Percentiles rank a stretch among this genome's conserved stretches.
These are phyloP conservation scores for Motacilla tschutschensis DNA, from an alignment of 2,113 vertebrate species.

Conservation along the genomic window DNA sequence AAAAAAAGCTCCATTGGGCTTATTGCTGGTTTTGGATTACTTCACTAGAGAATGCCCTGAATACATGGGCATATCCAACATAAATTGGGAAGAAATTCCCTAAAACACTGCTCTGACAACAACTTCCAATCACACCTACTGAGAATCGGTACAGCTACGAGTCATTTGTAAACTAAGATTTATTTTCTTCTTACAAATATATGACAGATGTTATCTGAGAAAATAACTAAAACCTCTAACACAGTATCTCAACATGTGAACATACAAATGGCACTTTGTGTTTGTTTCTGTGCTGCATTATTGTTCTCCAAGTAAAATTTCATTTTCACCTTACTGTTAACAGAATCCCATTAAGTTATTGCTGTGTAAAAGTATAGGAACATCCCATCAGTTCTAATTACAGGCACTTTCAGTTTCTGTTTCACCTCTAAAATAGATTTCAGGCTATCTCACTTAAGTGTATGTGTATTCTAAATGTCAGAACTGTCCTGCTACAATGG, in stretches of 20 bases:
- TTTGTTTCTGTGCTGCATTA: conserved; percentile 62
- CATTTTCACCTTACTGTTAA: conserved; percentile 27
- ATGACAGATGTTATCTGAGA: conserved; percentile 15
- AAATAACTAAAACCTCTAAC: conserved; percentile 40
- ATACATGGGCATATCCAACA: neutral
- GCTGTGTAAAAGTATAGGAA: conserved; percentile 73
- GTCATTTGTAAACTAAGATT: conserved; percentile 14
- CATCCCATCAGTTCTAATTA: conserved; percentile 69
- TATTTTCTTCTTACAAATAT: neutral
- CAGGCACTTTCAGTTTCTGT: conserved; percentile 78
- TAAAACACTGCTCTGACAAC: conserved; percentile 22
- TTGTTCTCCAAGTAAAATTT: conserved; percentile 32
- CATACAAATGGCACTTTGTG: conserved; percentile 70
- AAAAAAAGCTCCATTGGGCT: conserved; percentile 25
- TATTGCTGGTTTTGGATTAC: conserved; percentile 34
- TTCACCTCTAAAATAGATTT: conserved; percentile 61
- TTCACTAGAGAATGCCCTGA: conserved; percentile 32
- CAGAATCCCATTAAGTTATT: conserved; percentile 63
- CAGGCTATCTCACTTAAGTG: conserved; percentile 31
- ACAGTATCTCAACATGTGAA: conserved; percentile 34
- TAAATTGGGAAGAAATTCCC: neutral
- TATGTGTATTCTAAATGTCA: neutral
- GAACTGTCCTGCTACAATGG: neutral
- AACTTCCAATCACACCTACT: conserved; percentile 30
- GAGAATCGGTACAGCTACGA: neutral